These are phyloP conservation scores for Ornithoptera alexandrae DNA, from an alignment of 2,888 invertebrate genomes.

Conservation along the genomic window DNA sequence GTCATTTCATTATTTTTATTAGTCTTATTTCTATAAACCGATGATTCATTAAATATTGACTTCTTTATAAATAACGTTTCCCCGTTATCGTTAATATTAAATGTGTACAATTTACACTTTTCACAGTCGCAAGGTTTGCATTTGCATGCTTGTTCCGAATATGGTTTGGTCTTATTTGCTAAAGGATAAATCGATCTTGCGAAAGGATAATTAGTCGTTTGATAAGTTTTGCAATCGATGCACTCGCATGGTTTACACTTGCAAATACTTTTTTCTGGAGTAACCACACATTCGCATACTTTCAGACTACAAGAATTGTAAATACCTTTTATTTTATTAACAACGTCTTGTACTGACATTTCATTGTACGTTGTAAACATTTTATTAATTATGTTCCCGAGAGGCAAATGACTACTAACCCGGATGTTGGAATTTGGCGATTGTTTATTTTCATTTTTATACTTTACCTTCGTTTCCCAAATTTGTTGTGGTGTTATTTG, in stretches of 20 bases:
- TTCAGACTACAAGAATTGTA: conserved; percentile 65
- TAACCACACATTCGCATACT: conserved; percentile 58
- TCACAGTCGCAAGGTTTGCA: conserved; percentile 49
- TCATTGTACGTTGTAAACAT: conserved; percentile 26
- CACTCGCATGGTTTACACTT: conserved; percentile 33
- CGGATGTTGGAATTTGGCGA: background rate
- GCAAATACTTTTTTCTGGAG: conserved; percentile 29
- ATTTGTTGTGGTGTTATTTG: conserved; percentile 29
- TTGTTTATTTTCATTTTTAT: background rate
- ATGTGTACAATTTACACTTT: conserved; percentile 14
- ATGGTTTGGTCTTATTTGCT: background rate
- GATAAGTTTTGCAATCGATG: conserved; percentile 27
- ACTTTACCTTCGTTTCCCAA: conserved; percentile 30
- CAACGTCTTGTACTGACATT: conserved; percentile 45
- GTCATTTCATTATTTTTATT: conserved; percentile 42
- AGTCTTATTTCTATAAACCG: conserved; percentile 44
- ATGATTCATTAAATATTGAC: background rate
- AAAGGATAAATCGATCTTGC: background rate
- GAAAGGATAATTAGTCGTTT: background rate
- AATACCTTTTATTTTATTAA: conserved; percentile 54
- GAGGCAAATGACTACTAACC: background rate
- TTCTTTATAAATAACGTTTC: conserved; percentile 5
- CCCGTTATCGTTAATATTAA: conserved; percentile 8
- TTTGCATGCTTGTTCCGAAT: conserved; percentile 35
- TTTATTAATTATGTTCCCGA: conserved; percentile 10